Evolutionary conservation across 2,797 vertebrate genomes (phyloP).

Genomic region (Danio jaintianensis): DNA sequence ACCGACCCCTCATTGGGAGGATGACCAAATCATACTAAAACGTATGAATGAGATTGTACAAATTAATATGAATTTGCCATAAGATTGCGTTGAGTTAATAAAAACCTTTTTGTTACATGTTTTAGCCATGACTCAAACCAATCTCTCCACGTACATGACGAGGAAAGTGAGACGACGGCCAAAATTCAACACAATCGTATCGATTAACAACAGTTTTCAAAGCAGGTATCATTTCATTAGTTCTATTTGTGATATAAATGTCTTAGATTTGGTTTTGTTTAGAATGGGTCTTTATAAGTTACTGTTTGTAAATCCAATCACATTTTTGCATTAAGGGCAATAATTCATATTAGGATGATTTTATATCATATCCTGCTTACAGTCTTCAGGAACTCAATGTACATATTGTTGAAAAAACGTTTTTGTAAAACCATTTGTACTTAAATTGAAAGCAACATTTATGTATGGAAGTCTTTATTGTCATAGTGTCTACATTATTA

Average conservation of each 20-base stretch:
- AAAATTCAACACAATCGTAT: constrained; percentile 60
- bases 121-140: constrained; percentile 75
- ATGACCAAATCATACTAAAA: too few species aligned
- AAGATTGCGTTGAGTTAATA: too few species aligned
- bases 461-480: too few species aligned
- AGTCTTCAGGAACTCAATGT: neutral
- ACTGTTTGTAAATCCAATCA: neutral
- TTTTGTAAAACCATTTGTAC: neutral
- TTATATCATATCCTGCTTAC: neutral
- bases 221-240: neutral
- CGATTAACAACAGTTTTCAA: constrained; percentile 49
- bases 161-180: constrained; percentile 72
- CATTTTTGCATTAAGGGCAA: neutral
- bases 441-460: neutral
- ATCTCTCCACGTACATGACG: constrained; percentile 54
- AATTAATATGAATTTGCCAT: too few species aligned
- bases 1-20: too few species aligned
- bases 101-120: neutral
- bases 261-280: neutral
- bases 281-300: neutral
- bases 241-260: neutral
- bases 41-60: too few species aligned
- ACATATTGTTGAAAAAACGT: neutral
- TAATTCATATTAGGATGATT: neutral
- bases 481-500: neutral